Base-by-base conservation (phyloP, 2,888 invertebrate genomes). In the Phrixothrix hirtus region DNA sequence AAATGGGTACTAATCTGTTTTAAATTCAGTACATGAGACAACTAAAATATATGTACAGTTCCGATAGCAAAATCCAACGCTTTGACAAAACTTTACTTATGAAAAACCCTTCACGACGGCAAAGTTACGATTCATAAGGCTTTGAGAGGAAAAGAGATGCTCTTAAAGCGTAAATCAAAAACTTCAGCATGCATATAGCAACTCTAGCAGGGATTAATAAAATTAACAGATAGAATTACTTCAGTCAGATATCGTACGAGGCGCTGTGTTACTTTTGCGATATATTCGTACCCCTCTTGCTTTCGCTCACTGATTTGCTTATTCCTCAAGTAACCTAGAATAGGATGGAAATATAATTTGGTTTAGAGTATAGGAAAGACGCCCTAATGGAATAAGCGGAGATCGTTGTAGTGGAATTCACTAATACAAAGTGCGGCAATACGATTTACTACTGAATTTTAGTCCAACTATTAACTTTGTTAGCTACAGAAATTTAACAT, bases 141-240 rank as follows among this genome's bases (percentile, higher is more conserved):
- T 21, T 11, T 38, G 11, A 14, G 38, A 27, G 32, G 25, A 37
- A 57, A 29, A 45, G 49, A 53, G 56, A 56, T 38, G 53, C 37
- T 30, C 37, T 27, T 30, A 32, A 16, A 45, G 54, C 50, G 57
- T 57, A 57, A 57, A 57, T 57, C 57, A 55, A 55, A 54, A 57
- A 57, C 55, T 47, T 43, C 46, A 27, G 12, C 42, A 46, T 43
- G 48, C 50, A 55, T 47, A 50, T 39, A 55, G 57, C 54, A 50
- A 57, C 57, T 57, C 57, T 59, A 64, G 66, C 64, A 59, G 66
- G 71, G 71, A 71, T 72, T 73, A 72, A 73, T 71, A 70, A 72
- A 72, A 72, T 72, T 72, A 73, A 72, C 71, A 70, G 70, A 72
- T 71, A 71, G 69, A 71, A 67, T 69, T 69, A 70, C 70, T 70